Evolutionary conservation across 2,888 invertebrate species (phyloP), one percentile per base, ranked within the genome.

Genomic region (Apodemia zela): DNA sequence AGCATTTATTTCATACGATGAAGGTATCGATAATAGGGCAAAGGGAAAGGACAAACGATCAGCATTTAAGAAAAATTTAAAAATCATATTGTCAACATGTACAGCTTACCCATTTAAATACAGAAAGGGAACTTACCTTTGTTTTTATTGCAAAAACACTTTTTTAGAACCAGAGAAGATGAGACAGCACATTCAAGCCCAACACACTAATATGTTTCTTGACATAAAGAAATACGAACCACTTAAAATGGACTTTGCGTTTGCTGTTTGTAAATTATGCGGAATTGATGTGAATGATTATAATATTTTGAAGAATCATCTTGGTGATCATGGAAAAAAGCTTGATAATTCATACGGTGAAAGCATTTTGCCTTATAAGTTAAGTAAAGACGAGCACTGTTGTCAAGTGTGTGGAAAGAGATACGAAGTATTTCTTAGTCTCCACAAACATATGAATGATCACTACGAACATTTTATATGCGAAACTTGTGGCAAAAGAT

Each of bases 31-130:
- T 57, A 67, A 70, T 29, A 72, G 76, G 62, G 74, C 73, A 42
- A 71, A 74, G 62, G 81, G 73, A 18, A 81, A 76, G 71, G 81
- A 82, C 71, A 82, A 81, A 68, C 78, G 89, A 21, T 82, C 81
- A 18, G 75, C 77, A 35, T 90, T 87, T 79, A 80, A 89, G 72
- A 85, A 79, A 74, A 90, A 91, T 68, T 83, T 90, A 49, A 72
- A 80, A 8, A 75, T 78, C 59, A 84, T 90, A 65, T 74, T 90
- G 71, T 81, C 85, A 49, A 76, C 81, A 0, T 83, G 82, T 65
- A 89, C 90, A 0, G 90, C 90, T 0, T 90, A 84, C 71, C 90
- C 90, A 10, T 91, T 91, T 69, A 90, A 89, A 69, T 91, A 90
- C 67, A 82, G 87, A 47, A 87, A 86, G 71, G 90, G 90, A 6